phyloP scores from a whole-genome alignment of 2,113 vertebrate genomes.

The Hippocampus zosterae region DNA sequence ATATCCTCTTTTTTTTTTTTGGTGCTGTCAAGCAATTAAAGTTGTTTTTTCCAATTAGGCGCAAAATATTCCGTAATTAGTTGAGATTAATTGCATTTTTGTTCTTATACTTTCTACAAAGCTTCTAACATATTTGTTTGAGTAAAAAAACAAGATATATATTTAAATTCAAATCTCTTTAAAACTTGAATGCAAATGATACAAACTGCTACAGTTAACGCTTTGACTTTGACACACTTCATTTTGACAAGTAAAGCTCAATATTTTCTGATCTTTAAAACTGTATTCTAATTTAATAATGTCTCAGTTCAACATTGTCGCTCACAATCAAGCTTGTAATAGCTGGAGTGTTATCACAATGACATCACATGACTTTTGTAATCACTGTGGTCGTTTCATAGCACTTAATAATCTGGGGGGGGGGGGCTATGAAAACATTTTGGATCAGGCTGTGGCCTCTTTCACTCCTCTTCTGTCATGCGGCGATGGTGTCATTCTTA shows the following conservation, averaged over 20 bases:
- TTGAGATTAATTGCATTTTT: no score
- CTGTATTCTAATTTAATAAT: neutral
- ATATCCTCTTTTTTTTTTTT: no score
- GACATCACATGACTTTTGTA: neutral
- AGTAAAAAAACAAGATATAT: no score
- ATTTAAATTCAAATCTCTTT: no score
- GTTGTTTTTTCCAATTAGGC: no score
- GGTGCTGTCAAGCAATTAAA: no score
- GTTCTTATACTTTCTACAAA: no score
- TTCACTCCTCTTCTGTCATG: conserved; percentile 19
- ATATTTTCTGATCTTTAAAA: neutral
- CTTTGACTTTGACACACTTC: neutral
- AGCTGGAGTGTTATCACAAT: neutral
- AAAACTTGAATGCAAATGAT: no score
- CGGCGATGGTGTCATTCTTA: conserved; percentile 38
- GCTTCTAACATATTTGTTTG: no score
- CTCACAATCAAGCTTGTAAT: neutral
- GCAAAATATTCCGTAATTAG: no score
- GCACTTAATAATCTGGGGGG: neutral
- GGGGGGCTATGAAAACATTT: conserved; percentile 7
- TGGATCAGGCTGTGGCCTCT: conserved; percentile 2
- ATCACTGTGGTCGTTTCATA: neutral
- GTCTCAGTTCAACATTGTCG: neutral
- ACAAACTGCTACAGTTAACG: no score
- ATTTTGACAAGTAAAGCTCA: neutral